Conservation (phyloP, 2,113 vertebrate genomes). For the Saguinus midas region DNA sequence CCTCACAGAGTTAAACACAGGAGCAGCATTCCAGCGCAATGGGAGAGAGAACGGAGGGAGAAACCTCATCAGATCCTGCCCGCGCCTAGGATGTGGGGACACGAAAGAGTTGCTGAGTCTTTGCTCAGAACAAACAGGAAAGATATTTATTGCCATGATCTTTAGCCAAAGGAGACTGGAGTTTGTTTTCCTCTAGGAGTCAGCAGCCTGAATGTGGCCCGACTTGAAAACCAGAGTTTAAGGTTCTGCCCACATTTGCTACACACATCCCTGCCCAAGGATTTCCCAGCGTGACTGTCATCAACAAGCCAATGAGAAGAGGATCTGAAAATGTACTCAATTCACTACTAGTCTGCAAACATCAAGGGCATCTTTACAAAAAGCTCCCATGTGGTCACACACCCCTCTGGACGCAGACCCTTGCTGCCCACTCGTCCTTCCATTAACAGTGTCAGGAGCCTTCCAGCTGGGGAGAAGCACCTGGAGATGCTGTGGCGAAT, state of each 20-base stretch:
- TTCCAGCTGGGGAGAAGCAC: too few relatives aligned
- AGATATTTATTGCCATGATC: neutral
- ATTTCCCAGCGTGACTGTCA: too few relatives aligned
- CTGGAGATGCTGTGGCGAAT: neutral
- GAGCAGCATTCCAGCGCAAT: neutral
- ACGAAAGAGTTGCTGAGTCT: neutral
- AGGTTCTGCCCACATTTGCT: rapidly evolving
- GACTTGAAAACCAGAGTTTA: neutral
- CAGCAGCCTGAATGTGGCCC: too few relatives aligned
- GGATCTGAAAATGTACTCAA: neutral
- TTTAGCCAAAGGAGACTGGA: neutral
- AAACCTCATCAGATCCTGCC: neutral
- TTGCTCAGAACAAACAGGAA: neutral
- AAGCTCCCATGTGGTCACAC: neutral
- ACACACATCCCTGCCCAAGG: neutral
- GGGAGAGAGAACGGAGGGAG: neutral
- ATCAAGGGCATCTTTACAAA: neutral
- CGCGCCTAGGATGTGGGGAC: neutral
- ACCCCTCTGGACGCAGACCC: neutral
- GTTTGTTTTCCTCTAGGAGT: neutral
- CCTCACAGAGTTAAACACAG: constrained; percentile 4
- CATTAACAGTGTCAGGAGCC: neutral
- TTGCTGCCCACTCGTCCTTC: too few relatives aligned
- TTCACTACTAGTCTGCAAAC: neutral
- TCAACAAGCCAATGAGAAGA: neutral